Evolutionary conservation across 2,113 vertebrate genomes (phyloP).

Genomic region (Phyllopteryx taeniolatus): DNA sequence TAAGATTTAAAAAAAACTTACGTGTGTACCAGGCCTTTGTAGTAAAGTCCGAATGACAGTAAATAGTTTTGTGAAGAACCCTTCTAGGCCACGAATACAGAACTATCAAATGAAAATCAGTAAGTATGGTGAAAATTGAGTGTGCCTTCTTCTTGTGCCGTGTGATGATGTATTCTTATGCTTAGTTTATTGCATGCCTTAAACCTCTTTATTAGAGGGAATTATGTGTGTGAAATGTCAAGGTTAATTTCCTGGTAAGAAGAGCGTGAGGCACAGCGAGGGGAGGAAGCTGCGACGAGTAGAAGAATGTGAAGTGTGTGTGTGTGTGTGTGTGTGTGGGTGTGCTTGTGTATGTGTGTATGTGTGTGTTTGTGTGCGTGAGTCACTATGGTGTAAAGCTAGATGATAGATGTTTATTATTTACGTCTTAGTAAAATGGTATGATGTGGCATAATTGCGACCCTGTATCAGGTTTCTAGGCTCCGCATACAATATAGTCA

Average conservation of each 20-base stretch:
- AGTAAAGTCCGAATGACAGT: no score
- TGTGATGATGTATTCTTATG: no score
- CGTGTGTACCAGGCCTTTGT: no score
- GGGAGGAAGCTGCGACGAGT: constrained; percentile 24
- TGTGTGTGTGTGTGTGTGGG: constrained; percentile 14
- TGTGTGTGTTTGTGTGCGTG: constrained; percentile 5
- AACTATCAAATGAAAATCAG: no score
- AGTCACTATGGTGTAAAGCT: constrained; percentile 17
- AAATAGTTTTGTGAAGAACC: no score
- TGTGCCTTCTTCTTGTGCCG: no score
- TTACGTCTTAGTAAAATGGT: background rate
- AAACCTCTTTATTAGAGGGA: constrained; percentile 61
- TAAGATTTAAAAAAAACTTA: no score
- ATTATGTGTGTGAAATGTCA: constrained; percentile 69
- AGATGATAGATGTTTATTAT: constrained; percentile 45
- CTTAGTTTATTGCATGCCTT: no score
- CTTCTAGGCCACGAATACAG: no score
- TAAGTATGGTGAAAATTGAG: no score
- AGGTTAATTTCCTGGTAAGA: constrained; percentile 66
- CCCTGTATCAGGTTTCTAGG: no score
- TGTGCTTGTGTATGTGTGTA: constrained; percentile 8
- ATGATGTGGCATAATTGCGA: background rate
- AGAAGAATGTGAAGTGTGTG: constrained; percentile 35
- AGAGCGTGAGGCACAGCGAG: constrained; percentile 35
- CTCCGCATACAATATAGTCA: no score